Percentiles rank a stretch among this genome's conserved stretches.
Evolutionary conservation across 2,113 vertebrate species (phyloP).

Genomic region (Poeciliopsis turrubarensis): DNA sequence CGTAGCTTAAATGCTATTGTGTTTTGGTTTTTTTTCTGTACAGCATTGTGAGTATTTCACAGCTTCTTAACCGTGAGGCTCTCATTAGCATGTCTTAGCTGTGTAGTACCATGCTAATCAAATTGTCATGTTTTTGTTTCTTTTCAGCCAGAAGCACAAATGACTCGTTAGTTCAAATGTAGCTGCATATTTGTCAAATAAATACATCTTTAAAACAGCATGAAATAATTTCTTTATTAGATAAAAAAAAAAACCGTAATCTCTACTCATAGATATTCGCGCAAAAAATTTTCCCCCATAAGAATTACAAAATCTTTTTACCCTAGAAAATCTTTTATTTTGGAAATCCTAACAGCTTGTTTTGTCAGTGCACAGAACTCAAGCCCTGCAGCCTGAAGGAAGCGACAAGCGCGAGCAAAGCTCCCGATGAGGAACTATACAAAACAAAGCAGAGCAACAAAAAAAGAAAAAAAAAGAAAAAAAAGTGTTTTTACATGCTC

Average conservation of each 20-base stretch:
- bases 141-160: too few relatives aligned
- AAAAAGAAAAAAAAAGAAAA: too few relatives aligned
- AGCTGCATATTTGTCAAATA: too few relatives aligned
- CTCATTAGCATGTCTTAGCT: neutral
- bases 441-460: too few relatives aligned
- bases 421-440: neutral
- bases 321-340: neutral
- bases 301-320: neutral
- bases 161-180: too few relatives aligned
- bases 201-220: too few relatives aligned
- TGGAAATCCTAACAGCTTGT: neutral
- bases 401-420: conserved; percentile 7
- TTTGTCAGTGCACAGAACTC: neutral
- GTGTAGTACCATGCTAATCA: neutral
- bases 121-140: neutral
- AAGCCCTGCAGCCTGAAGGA: neutral
- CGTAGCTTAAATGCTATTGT: neutral
- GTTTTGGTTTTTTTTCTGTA: neutral
- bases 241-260: too few relatives aligned
- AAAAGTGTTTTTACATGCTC: conserved; percentile 38
- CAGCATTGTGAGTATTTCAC: neutral
- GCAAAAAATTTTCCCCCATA: neutral
- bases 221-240: too few relatives aligned
- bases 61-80: neutral
- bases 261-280: too few relatives aligned